Evolutionary conservation across 1,140 invertebrate species (phyloP).

Genomic region (Steinernema feltiae): DNA sequence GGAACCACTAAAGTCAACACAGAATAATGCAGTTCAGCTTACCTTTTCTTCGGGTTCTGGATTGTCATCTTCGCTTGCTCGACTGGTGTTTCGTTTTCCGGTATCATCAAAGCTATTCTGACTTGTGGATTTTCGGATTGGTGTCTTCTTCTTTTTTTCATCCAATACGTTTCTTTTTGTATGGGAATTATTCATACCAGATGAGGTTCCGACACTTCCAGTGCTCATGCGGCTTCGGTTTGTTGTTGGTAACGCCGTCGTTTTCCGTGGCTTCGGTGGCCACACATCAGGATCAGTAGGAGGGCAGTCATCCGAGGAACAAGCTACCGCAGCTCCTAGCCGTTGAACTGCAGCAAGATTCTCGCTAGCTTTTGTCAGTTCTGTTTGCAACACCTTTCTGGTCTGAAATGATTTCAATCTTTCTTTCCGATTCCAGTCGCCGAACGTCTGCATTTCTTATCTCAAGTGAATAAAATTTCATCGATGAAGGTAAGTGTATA

Average conservation of each 20-base stretch:
- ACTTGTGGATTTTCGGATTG: conserved; percentile 31
- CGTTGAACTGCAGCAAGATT: neutral
- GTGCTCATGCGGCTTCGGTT: neutral
- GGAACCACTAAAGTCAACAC: neutral
- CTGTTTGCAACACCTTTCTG: neutral
- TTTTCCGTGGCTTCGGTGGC: conserved; percentile 77
- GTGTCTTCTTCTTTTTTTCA: conserved; percentile 63
- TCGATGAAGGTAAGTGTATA: neutral
- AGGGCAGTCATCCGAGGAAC: conserved; percentile 50
- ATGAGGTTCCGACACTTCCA: neutral
- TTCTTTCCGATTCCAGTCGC: neutral
- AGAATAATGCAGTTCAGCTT: neutral
- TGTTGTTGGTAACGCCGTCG: conserved; percentile 65
- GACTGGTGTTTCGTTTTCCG: neutral
- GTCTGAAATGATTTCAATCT: neutral
- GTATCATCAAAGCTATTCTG: conserved; percentile 9
- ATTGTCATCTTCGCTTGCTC: neutral
- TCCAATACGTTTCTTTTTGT: neutral
- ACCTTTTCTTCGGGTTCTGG: conserved; percentile 1
- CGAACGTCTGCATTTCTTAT: neutral
- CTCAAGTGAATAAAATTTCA: neutral
- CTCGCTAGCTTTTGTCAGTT: neutral
- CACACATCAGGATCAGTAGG: conserved; percentile 77
- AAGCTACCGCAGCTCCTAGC: neutral
- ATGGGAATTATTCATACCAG: neutral